Evolutionary conservation across 2,797 vertebrate genomes (phyloP), one percentile per base, ranked within the genome.

Genomic region (Pelodytes ibericus): DNA sequence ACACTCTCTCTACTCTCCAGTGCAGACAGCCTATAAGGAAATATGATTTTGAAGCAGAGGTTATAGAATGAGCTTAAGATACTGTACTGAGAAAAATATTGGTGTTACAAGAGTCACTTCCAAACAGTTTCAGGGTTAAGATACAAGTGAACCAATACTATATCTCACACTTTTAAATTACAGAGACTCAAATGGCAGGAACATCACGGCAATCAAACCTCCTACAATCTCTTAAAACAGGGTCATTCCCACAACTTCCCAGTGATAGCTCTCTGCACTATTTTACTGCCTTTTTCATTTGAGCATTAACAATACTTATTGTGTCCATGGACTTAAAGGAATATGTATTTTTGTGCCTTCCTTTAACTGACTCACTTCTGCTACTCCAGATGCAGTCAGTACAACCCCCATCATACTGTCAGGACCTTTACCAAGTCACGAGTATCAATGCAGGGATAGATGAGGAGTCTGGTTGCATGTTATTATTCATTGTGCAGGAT

Each of bases 221-320:
- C 22, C 62, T 41, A 64, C 49, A 13, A 65, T n/a, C 59, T 36
- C 44, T 33, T 18, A 53, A 30, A 7, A 47, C 22, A 36, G 4
- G 30, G 70, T n/a, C 70, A 72, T 61, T 58, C 30, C 39, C 36
- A 22, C 69, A 60, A 25, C 60, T n/a, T 44, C 44, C 22, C 24
- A 56, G 29, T 53, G 29, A 72, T 10, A 71, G 18, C 44, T 61
- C 26, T 31, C 44, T 24, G 22, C 25, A 31, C 15, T 71, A 29
- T 26, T 71, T 61, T 18, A 47, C 44, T 60, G 25, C 59, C 59
- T 61, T 51, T 72, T 59, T 51, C 9, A 62, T 72, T 49, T 53
- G 39, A 71, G 47, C 18, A 59, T 47, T 26, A 71, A 16, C 20
- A 58, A 51, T 13, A 30, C 51, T 72, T 31, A 53, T 63, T 63